Evolutionary conservation across 2,113 vertebrate genomes (phyloP), one percentile per base, ranked within the genome.

Genomic region (Amblyopsis rosae): DNA sequence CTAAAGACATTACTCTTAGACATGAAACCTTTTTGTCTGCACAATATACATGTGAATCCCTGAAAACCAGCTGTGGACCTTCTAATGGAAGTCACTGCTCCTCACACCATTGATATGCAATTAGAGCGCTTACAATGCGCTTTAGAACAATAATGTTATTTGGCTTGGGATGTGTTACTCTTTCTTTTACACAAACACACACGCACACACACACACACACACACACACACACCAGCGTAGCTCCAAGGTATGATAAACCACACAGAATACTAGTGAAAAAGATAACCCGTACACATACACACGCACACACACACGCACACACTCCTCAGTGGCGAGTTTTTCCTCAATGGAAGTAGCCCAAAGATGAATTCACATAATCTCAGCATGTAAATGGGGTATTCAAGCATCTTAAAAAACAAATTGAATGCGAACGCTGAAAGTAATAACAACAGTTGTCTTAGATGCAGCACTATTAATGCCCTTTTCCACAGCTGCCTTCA

Each of bases 401-500:
- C 83, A 86, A 85, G 75, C 63, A 59, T 79, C 82, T 88, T 88
- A 82, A 88, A 87, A 86, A 89, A 87, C 82, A 88, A 89, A 88
- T 89, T 87, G 83, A 87, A 90, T 86, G 87, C 87, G 88, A 88
- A 86, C 84, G 74, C 82, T 72, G 77, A 74, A 70, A 77, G 89
- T 87, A 87, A 90, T 87, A 89, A 87, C 86, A 86, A 82, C 84
- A 89, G 89, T 90, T 88, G 84, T 88, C 87, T 88, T 84, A 70
- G 75, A 69, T 9, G 72, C 45, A 1, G 72, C 72, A 81, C 79
- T 26, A 26, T 26, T 26, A 83, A 75, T 84, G 80, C 69, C 82
- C 83, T 83, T 88, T 88, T 80, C 72, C 76, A 59, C 75, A 45
- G 64, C 63, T 51, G 59, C 71, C 72, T 84, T 88, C 81, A 84